Evolutionary conservation across 2,888 invertebrate genomes (phyloP).

Genomic region (Andrena hattorfiana): DNA sequence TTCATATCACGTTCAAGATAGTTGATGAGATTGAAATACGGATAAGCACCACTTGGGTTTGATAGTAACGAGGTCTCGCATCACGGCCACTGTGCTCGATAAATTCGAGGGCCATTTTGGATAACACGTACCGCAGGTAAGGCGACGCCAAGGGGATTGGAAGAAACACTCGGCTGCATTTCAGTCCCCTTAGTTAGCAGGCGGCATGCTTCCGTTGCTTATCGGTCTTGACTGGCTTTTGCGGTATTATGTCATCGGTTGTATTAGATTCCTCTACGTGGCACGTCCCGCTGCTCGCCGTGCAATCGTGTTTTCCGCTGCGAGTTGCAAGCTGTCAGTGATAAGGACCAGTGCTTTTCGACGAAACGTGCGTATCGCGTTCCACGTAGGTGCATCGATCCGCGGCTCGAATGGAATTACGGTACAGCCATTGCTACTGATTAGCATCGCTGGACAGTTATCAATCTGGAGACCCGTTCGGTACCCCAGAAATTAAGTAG

Average conservation of each 20-base stretch:
- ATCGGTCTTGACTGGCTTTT: slow-evolving; percentile 40
- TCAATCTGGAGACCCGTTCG: neutral
- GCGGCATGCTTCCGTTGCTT: slow-evolving; percentile 26
- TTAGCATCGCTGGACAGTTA: neutral
- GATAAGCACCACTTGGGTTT: neutral
- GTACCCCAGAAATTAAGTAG: neutral
- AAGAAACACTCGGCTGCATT: slow-evolving; percentile 5
- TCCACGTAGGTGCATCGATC: slow-evolving; percentile 4
- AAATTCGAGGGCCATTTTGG: neutral
- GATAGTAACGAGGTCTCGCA: neutral
- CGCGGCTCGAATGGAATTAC: neutral
- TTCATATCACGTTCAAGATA: too few relatives aligned
- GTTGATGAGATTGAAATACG: neutral
- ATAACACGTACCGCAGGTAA: slow-evolving; percentile 17
- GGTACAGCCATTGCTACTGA: neutral
- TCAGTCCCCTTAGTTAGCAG: slow-evolving; percentile 12
- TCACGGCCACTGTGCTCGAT: too few relatives aligned
- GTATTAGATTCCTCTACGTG: slow-evolving; percentile 67
- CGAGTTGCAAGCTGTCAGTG: slow-evolving; percentile 70
- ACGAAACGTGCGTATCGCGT: slow-evolving; percentile 48
- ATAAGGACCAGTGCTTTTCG: slow-evolving; percentile 53
- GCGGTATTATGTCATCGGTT: slow-evolving; percentile 60
- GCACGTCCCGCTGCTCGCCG: slow-evolving; percentile 26
- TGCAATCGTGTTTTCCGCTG: slow-evolving; percentile 24
- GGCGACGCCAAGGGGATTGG: neutral